A percentile compares a stretch with the other conserved stretches of the same genome.
These are phyloP conservation scores for Heliothis subflexa DNA, from an alignment of 1,140 invertebrate species.

Conservation along the genomic window DNA sequence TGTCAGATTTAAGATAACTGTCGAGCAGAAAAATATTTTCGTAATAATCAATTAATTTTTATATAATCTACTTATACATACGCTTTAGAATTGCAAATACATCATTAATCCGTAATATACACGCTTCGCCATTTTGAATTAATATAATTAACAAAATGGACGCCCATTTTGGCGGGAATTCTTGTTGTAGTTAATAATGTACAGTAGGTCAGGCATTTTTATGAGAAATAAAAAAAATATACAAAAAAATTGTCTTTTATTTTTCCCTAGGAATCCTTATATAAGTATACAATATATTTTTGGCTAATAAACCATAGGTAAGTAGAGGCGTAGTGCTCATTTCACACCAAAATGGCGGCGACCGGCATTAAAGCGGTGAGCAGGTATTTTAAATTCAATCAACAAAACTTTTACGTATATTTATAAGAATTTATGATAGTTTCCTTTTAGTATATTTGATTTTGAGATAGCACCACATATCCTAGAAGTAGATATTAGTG, in stretches of 20 bases:
- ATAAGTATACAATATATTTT: too few species aligned
- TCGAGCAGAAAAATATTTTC: conserved; percentile 29
- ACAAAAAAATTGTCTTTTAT: conserved; percentile 35
- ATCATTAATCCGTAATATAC: conserved; percentile 36
- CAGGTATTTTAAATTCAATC: too few species aligned
- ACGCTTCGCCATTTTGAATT: conserved; percentile 44
- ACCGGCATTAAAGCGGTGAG: too few species aligned
- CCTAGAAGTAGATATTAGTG: too few species aligned
- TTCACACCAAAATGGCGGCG: too few species aligned
- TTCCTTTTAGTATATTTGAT: too few species aligned
- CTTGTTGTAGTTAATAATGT: conserved; percentile 41
- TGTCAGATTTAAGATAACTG: conserved; percentile 7
- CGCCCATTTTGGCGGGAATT: conserved; percentile 36
- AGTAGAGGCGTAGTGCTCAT: too few species aligned
- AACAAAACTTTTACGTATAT: too few species aligned
- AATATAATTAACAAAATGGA: conserved; percentile 41
- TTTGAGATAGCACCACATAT: too few species aligned
- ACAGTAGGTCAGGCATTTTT: conserved; percentile 46
- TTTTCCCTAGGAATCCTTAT: conserved; percentile 12
- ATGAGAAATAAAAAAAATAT: conserved; percentile 46
- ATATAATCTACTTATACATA: conserved; percentile 13
- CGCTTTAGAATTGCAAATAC: conserved; percentile 18
- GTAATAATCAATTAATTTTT: conserved; percentile 32
- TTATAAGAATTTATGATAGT: too few species aligned
- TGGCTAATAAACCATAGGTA: too few species aligned